Conservation (phyloP, 1,140 invertebrate genomes). For the Pachyrhynchus sulphureomaculatus region DNA sequence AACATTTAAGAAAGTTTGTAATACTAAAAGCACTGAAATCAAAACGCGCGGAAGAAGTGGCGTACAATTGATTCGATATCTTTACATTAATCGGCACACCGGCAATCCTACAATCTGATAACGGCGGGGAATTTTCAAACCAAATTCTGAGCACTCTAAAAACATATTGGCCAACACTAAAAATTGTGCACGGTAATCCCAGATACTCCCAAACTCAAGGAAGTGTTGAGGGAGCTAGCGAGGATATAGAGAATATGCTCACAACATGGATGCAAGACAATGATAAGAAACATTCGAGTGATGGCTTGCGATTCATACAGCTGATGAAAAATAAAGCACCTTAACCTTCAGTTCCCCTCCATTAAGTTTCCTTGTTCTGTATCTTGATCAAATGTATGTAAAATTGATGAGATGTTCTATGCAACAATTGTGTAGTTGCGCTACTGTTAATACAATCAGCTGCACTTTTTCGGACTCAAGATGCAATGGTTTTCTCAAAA, state of each 20-base stretch:
- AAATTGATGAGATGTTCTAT: no score
- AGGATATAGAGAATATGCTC: slow-evolving; percentile 49
- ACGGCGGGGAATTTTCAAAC: slow-evolving; percentile 46
- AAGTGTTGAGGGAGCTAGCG: slow-evolving; percentile 44
- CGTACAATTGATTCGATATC: slow-evolving; percentile 34
- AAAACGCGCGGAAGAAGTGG: slow-evolving; percentile 10
- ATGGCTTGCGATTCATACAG: slow-evolving; percentile 45
- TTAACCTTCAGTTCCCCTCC: no score
- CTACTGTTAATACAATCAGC: slow-evolving; percentile 37
- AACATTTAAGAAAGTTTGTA: slow-evolving; percentile 12
- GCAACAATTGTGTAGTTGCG: slow-evolving; percentile 43
- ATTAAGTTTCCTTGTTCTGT: no score
- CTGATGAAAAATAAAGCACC: slow-evolving; percentile 44
- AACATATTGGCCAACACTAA: slow-evolving; percentile 47
- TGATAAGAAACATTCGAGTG: slow-evolving; percentile 41
- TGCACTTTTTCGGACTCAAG: slow-evolving; percentile 38
- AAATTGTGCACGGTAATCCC: slow-evolving; percentile 50
- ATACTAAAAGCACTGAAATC: neutral
- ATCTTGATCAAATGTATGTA: no score
- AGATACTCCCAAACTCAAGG: slow-evolving; percentile 41
- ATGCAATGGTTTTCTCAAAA: slow-evolving; percentile 47
- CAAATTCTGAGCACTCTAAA: slow-evolving; percentile 42
- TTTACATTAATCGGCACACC: slow-evolving; percentile 47
- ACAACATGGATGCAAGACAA: slow-evolving; percentile 45
- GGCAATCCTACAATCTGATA: slow-evolving; percentile 44